phyloP scores from a whole-genome alignment of 2,113 vertebrate species.

The Bambusicola thoracicus region DNA sequence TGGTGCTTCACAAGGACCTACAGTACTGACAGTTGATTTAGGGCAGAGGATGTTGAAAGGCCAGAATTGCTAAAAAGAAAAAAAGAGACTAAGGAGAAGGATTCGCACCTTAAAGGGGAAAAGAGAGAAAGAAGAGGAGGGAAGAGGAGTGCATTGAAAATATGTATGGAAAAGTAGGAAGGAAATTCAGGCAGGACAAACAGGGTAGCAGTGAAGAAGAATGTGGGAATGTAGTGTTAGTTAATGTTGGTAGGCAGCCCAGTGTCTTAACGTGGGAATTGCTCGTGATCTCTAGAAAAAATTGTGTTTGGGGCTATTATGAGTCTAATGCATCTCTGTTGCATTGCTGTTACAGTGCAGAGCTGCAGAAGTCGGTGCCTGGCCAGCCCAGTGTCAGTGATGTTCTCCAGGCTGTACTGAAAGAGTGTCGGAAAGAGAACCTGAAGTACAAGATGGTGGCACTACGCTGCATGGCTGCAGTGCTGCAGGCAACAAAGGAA shows the following conservation, averaged over 20 bases:
- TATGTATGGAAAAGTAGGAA: background rate
- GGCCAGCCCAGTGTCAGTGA: conserved; percentile 86
- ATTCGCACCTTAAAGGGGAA: background rate
- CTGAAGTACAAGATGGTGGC: conserved; percentile 91
- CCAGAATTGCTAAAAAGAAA: background rate
- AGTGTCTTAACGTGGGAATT: background rate
- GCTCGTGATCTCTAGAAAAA: background rate
- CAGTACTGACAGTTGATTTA: background rate
- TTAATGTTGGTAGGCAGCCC: accelerated
- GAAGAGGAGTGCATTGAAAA: background rate
- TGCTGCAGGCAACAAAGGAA: conserved; percentile 88
- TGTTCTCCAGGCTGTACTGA: conserved; percentile 87
- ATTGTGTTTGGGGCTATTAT: accelerated
- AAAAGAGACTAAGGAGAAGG: background rate
- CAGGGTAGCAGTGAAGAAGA: background rate
- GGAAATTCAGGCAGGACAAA: background rate
- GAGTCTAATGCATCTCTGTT: background rate
- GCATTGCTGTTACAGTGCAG: conserved; percentile 62
- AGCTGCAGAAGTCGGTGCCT: conserved; percentile 84
- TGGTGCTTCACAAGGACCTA: background rate
- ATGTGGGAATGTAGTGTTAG: background rate
- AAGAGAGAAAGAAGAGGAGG: background rate
- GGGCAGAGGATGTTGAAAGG: background rate
- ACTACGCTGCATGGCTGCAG: conserved; percentile 83
- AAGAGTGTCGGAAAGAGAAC: conserved; percentile 92